Evolutionary conservation across 1,140 invertebrate genomes (phyloP), one percentile per base, ranked within the genome.

Genomic region (Hydropsyche tenuis): DNA sequence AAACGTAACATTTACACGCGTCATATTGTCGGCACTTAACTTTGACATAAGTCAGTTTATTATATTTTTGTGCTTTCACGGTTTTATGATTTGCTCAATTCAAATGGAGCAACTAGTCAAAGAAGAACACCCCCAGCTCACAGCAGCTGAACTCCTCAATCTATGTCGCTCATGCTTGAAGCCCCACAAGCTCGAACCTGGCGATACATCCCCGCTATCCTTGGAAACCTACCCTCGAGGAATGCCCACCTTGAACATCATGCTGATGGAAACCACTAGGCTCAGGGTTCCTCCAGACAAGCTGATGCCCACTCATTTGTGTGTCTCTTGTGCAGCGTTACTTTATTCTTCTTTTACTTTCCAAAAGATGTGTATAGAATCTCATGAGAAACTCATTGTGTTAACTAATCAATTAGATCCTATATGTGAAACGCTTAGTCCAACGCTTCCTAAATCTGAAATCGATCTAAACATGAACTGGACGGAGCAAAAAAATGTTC

Each of bases 311-410:
- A n/a, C 18, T 4, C 9, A 9, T 11, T 20, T 53, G n/a, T 53
- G 51, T 53, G 16, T n/a, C 9, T 20, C 51, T 11, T 53, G 51
- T 22, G 51, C 51, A 4, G n/a, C 18, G 1, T 20, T 20, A 1
- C 51, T 53, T 6, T 53, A 20, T 18, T n/a, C 51, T 6, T 9
- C 18, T 2, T 53, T 20, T 20, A 20, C n/a, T 20, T 53, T 53
- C 20, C 51, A 20, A 1, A 7, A 53, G 11, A 53, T 53, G 51
- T 53, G 51, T 53, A n/a, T 53, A n/a, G 51, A 53, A 53, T 53
- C 51, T 18, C 51, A 53, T 18, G 9, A 20, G 11, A 53, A 18
- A 20, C 51, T 53, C 20, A 53, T 18, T 1, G 2, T 22, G 16
- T 18, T 53, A 1, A 9, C 22, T 20, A 20, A 53, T 18, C 51